Percentiles rank a stretch among this genome's conserved stretches.
Conservation (phyloP, 2,113 vertebrate species). For the Microcebus ravelobensis region DNA sequence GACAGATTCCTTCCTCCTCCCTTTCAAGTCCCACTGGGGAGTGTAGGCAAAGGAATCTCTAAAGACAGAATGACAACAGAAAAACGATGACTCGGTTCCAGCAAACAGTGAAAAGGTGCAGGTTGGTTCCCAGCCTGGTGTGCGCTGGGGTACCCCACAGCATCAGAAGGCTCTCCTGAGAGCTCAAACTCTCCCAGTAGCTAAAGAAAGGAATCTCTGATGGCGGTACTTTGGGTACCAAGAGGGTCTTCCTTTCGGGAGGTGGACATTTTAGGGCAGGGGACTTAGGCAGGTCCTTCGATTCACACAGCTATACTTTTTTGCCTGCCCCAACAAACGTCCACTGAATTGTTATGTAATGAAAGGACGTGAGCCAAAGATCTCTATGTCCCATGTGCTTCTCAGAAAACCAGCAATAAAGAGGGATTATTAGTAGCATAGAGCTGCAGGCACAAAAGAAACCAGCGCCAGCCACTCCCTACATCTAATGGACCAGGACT, state of each 20-base stretch:
- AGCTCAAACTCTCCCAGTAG: neutral
- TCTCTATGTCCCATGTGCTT: neutral
- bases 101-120: neutral
- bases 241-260: neutral
- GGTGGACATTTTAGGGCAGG: neutral
- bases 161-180: neutral
- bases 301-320: neutral
- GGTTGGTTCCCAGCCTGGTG: neutral
- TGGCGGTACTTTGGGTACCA: neutral
- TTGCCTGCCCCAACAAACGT: neutral
- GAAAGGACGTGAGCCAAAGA: neutral
- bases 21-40: neutral
- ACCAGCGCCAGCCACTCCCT: neutral
- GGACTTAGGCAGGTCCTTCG: neutral
- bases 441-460: neutral
- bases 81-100: neutral
- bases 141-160: no score
- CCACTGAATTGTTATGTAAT: neutral
- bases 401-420: slow-evolving; percentile 11
- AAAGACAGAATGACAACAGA: neutral
- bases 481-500: neutral
- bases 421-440: neutral
- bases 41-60: neutral
- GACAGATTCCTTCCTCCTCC: neutral
- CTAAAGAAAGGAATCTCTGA: neutral